Evolutionary conservation across 2,113 vertebrate genomes (phyloP).

Genomic region (Microcebus jonahi): DNA sequence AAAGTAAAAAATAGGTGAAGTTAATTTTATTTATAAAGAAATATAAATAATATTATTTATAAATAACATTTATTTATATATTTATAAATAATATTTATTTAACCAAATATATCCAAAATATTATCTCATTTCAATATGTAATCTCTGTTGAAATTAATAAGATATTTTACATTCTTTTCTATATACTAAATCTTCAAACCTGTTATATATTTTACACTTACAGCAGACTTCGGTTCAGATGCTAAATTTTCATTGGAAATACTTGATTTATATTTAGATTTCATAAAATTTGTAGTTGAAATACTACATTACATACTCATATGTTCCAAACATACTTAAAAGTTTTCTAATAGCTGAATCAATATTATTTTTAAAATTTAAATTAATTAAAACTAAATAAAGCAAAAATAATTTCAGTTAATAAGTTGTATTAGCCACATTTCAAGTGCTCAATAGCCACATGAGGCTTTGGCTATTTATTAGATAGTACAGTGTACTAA

Average conservation of each 20-base stretch:
- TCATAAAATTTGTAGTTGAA: not conserved
- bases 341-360: not conserved
- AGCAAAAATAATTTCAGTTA: not conserved
- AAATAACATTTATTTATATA: no score
- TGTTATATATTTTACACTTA: not conserved
- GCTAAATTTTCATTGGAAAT: not conserved
- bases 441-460: not conserved
- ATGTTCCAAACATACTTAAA: not conserved
- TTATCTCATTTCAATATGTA: not conserved
- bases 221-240: not conserved
- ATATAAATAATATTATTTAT: no score
- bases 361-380: not conserved
- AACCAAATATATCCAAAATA: not conserved
- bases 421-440: not conserved
- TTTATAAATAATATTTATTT: not conserved
- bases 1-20: not conserved
- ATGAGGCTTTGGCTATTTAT: accelerated
- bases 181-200: not conserved
- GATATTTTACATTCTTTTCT: not conserved
- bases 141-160: not conserved
- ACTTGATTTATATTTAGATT: not conserved
- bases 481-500: not conserved
- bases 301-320: not conserved
- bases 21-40: not conserved
- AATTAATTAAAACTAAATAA: not conserved